phyloP scores from a whole-genome alignment of 2,888 invertebrate species.

The Dysmachus trigonus region DNA sequence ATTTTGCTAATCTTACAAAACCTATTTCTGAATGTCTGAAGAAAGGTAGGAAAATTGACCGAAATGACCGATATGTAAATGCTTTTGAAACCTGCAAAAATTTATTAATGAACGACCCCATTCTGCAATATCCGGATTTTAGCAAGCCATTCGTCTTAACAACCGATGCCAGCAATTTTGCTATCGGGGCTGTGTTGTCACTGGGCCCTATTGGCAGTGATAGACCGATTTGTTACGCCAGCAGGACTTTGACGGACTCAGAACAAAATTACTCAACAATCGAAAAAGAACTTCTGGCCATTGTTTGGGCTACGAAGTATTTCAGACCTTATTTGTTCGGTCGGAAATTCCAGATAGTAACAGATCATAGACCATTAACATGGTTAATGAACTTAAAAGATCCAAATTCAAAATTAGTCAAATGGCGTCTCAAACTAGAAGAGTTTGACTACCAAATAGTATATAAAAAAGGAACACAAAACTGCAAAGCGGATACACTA shows the following conservation, averaged over 20 bases:
- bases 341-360: too few species aligned
- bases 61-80: constrained; percentile 31
- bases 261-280: neutral
- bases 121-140: constrained; percentile 55
- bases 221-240: neutral
- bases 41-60: constrained; percentile 46
- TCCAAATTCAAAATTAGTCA: too few species aligned
- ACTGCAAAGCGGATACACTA: neutral
- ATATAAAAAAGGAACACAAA: neutral
- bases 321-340: too few species aligned
- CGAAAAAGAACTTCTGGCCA: neutral
- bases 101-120: neutral
- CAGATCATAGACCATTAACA: too few species aligned
- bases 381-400: too few species aligned
- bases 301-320: neutral
- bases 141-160: constrained; percentile 52
- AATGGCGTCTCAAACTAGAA: too few species aligned
- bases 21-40: constrained; percentile 50
- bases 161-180: constrained; percentile 45
- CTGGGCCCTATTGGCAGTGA: neutral
- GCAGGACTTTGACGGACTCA: neutral
- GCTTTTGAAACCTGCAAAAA: constrained; percentile 46
- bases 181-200: too few species aligned
- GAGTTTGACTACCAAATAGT: too few species aligned
- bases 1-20: constrained; percentile 14